Base-by-base conservation (phyloP, 2,888 invertebrate genomes). In the Notocelia uddmanniana region DNA sequence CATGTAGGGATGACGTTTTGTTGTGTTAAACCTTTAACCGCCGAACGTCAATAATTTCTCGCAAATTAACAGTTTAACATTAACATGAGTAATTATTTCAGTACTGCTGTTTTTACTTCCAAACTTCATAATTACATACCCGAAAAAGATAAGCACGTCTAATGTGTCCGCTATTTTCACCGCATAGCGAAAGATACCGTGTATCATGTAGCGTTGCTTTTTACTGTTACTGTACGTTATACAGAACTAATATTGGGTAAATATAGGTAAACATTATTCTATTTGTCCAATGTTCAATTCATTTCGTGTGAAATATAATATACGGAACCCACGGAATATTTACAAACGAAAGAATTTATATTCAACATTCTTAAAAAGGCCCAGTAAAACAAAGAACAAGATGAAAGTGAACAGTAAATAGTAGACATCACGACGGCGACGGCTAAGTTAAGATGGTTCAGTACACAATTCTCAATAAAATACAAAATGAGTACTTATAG, bases 381-480 rank as follows among this genome's bases (percentile, higher is more conserved):
- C 68, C 69, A 71, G 74, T 58, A 73, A 58, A 74, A 76, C 76
- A 77, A 76, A 75, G 74, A 74, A 68, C 60, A 67, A 70, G 68
- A 75, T 73, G 78, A 76, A 77, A 79, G 78, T 75, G 54, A 72
- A 75, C 69, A 69, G 73, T 71, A 74, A 76, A 74, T 76, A 72
- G 68, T 69, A 55, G 62, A 73, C 19, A 45, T 21, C 45, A 48
- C 21, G 10, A 58, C 41, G 31, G 59, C 21, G 10, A 58, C 41
- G 31, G 59, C 41, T 26, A 45, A 54, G 59, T 41, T 66, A 23
- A 52, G 37, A n/a, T 73, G 19, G 8, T 21, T 21, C 52, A 74
- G 57, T 50, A 26, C 55, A 15, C 15, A 15, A 26, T 55, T 26
- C 26, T 54, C 15, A 54, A n/a, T 54, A 54, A 21, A 26, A 54